These are phyloP conservation scores for Neolamprologus brichardi DNA, from an alignment of 2,113 vertebrate species.

Conservation along the genomic window DNA sequence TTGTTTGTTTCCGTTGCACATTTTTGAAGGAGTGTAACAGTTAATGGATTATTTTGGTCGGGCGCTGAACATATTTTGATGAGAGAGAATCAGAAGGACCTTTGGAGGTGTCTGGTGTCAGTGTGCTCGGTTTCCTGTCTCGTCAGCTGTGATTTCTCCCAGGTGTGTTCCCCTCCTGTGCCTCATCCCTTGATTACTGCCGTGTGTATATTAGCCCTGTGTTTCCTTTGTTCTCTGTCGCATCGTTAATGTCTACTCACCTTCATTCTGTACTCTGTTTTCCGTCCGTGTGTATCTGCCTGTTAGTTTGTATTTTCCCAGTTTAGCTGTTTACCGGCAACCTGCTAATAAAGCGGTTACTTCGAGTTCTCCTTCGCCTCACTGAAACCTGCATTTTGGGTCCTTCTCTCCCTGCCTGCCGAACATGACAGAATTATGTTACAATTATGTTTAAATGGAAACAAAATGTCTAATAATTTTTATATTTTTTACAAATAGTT, in stretches of 20 bases:
- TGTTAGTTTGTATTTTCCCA: too few species aligned
- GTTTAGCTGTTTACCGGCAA: too few species aligned
- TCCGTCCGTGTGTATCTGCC: too few species aligned
- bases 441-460: background rate
- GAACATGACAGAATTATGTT: too few species aligned
- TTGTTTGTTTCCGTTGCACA: fast-evolving
- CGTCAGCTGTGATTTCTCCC: too few species aligned
- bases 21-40: background rate
- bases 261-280: fast-evolving
- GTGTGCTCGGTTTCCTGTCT: fast-evolving
- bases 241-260: fast-evolving
- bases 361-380: fast-evolving
- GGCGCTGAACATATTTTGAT: background rate
- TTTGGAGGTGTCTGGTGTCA: too few species aligned
- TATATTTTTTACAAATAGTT: background rate
- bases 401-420: fast-evolving
- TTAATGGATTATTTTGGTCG: background rate
- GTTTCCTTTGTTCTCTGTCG: too few species aligned
- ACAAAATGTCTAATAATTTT: background rate
- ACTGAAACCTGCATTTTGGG: too few species aligned
- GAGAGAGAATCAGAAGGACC: background rate
- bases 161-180: fast-evolving
- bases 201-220: fast-evolving
- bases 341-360: too few species aligned
- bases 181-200: too few species aligned